Conservation (phyloP, 2,888 invertebrate genomes). For the Tholera decimalis region DNA sequence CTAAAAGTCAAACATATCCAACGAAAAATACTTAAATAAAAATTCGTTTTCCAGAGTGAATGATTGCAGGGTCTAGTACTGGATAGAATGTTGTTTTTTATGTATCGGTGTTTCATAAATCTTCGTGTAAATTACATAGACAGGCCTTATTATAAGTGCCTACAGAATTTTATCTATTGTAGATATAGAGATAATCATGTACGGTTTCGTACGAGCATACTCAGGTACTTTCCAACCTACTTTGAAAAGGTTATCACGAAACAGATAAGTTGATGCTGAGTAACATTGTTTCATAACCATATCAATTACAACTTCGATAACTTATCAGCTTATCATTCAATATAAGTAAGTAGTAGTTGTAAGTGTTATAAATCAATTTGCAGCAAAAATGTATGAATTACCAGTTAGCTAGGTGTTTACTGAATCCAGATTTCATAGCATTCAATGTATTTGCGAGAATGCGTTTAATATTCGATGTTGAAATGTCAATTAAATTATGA, state of each 20-base stretch:
- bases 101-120: constrained; percentile 22
- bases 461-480: constrained; percentile 5
- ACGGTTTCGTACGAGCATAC: constrained; percentile 67
- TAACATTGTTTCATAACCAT: constrained; percentile 69
- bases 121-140: constrained; percentile 36
- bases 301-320: constrained; percentile 70
- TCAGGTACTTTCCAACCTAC: constrained; percentile 67
- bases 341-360: too few relatives aligned
- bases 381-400: constrained; percentile 20
- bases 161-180: constrained; percentile 33
- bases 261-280: constrained; percentile 58
- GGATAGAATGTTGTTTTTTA: constrained; percentile 2
- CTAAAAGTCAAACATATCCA: constrained; percentile 19
- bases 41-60: not conserved
- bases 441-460: constrained; percentile 4
- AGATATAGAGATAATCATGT: constrained; percentile 57
- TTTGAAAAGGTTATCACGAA: constrained; percentile 64
- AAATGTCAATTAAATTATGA: constrained; percentile 9
- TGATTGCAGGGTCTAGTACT: not conserved
- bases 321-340: constrained; percentile 56
- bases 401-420: not conserved
- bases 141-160: constrained; percentile 40
- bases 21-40: constrained; percentile 4
- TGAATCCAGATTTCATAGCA: constrained; percentile 19
- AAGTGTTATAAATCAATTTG: constrained; percentile 54